Conservation (phyloP, 2,797 vertebrate genomes). For the Oreonectes daqikongensis region DNA sequence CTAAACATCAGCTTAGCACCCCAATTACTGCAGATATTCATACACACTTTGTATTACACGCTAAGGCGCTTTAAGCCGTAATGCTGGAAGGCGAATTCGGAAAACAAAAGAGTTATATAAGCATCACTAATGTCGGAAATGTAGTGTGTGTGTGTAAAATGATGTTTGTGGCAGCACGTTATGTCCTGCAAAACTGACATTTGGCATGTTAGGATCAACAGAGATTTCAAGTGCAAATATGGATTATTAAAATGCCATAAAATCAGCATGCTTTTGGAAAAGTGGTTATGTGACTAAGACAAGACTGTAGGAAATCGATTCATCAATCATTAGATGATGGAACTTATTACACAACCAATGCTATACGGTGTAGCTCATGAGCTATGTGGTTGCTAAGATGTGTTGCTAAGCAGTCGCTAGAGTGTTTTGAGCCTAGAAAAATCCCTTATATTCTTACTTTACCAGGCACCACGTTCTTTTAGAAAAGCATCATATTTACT, state of each 20-base stretch:
- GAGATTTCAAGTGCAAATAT: not conserved
- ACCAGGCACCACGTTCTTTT: too few relatives aligned
- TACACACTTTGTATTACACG: conserved; percentile 44
- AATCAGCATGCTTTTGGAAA: not conserved
- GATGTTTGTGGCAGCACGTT: not conserved
- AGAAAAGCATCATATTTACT: too few relatives aligned
- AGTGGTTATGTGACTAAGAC: not conserved
- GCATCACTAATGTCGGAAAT: conserved; percentile 49
- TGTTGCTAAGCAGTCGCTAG: not conserved
- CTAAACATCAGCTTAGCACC: conserved; percentile 32
- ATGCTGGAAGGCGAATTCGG: conserved; percentile 41
- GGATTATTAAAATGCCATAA: not conserved
- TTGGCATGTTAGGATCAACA: conserved; percentile 11
- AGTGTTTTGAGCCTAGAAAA: too few relatives aligned
- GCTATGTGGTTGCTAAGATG: not conserved
- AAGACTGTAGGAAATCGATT: not conserved
- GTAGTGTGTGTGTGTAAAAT: conserved; percentile 4
- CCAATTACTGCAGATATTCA: conserved; percentile 43
- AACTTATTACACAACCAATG: not conserved
- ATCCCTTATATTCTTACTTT: too few relatives aligned
- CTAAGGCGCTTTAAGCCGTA: conserved; percentile 63
- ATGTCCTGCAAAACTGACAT: not conserved
- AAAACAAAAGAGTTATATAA: conserved; percentile 60
- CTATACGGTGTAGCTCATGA: too few relatives aligned
- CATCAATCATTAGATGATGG: too few relatives aligned